These are phyloP conservation scores for Drosophila helvetica DNA, from an alignment of 2,888 invertebrate genomes.

Conservation along the genomic window DNA sequence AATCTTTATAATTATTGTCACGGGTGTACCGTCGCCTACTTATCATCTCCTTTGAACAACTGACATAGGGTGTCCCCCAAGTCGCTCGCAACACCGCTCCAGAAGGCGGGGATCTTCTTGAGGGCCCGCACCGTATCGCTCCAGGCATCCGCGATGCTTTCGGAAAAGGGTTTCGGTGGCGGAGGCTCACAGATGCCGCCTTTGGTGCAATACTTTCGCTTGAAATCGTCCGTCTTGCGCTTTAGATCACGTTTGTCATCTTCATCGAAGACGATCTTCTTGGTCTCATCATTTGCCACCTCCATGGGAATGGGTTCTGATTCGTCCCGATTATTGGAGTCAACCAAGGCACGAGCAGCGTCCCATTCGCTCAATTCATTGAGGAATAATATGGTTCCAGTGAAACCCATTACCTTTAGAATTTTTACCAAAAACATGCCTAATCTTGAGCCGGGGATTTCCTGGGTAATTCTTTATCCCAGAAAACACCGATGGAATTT, in stretches of 20 bases:
- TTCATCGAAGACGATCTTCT: conserved; percentile 19
- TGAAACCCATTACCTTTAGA: conserved; percentile 1
- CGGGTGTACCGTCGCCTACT: conserved; percentile 29
- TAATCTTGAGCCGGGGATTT: not conserved
- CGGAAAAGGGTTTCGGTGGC: conserved; percentile 21
- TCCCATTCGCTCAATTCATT: conserved; percentile 43
- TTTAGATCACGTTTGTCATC: conserved; percentile 35
- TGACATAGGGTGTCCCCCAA: conserved; percentile 17
- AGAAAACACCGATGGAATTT: not conserved
- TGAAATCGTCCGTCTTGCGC: conserved; percentile 33
- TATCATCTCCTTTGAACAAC: conserved; percentile 26
- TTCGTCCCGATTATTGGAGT: not conserved
- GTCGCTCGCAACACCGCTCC: conserved; percentile 18
- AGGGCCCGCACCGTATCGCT: conserved; percentile 39
- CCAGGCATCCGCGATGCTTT: conserved; percentile 34
- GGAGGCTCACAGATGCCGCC: conserved; percentile 34
- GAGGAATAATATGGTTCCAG: conserved; percentile 42
- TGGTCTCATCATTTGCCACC: not conserved
- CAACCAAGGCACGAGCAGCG: not conserved
- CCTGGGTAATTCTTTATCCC: not conserved
- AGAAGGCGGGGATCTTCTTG: conserved; percentile 38
- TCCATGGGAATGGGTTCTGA: not conserved
- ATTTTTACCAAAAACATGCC: conserved; percentile 36
- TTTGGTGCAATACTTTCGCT: conserved; percentile 19
- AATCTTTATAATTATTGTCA: not conserved